Evolutionary conservation across 2,888 invertebrate genomes (phyloP), one percentile per base, ranked within the genome.

Genomic region (Thereva unica): DNA sequence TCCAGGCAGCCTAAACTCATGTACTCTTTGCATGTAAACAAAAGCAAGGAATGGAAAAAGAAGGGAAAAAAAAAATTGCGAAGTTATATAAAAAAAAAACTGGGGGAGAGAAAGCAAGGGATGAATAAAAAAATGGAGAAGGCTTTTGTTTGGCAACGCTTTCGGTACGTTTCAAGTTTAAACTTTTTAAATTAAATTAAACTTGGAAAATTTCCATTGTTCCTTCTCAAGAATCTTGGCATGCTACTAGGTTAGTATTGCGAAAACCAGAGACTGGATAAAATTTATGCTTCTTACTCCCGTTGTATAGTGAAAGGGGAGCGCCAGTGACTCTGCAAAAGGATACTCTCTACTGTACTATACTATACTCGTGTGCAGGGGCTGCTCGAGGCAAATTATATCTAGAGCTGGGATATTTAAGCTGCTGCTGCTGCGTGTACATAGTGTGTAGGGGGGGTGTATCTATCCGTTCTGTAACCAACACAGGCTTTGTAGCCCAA

Each of bases 181-280:
- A 61, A 61, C 61, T 61, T 61, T 61, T 50, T 41, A 61, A 61
- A 61, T 61, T 61, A 61, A 61, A 61, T 61, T 61, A 61, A 61
- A 61, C 61, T 61, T 61, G 61, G 61, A 61, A 61, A 50, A 61
- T 61, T 61, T 61, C 61, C 61, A 61, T 41, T 34, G 49, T 40
- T 50, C 61, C 23, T 23, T 41, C 42, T 38, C 37, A 40, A 50
- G 34, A 50, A 61, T 38, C 41, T 61, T 61, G 61, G 61, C 61
- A 50, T 61, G 41, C 50, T n/a, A 40, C 9, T 38, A 53, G 37
- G 53, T 23, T 61, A 34, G 50, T 10, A 40, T 40, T n/a, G 50
- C 34, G 12, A 41, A 34, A 50, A n/a, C 40, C 53, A 53, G 38
- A 38, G 53, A 53, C 53, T 53, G 53, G 53, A 34, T 12, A 50